Evolutionary conservation across 2,888 invertebrate species (phyloP).

Genomic region (Eupithecia dodoneata): DNA sequence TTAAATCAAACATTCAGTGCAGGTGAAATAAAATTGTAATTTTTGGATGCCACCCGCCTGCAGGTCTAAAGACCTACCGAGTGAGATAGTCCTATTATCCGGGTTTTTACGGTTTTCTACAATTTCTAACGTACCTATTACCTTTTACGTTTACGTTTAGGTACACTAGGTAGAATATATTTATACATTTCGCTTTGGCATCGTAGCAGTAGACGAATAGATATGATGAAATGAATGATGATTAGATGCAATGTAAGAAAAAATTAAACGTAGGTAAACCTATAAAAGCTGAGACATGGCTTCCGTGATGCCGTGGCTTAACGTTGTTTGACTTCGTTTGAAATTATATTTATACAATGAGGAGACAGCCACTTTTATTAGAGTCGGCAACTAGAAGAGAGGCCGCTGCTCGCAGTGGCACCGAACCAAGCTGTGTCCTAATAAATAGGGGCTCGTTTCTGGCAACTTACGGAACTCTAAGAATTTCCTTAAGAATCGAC

Average conservation of each 20-base stretch:
- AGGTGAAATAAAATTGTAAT: background rate
- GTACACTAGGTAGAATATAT: too few species aligned
- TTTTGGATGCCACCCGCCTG: background rate
- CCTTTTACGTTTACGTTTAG: too few species aligned
- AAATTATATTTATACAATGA: too few species aligned
- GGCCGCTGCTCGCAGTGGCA: slow-evolving; percentile 14
- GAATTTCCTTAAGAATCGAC: slow-evolving; percentile 43
- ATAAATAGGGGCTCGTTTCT: slow-evolving; percentile 57
- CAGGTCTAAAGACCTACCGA: too few species aligned
- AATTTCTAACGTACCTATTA: too few species aligned
- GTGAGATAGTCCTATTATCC: too few species aligned
- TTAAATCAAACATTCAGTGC: background rate
- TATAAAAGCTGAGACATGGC: background rate
- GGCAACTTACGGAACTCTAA: slow-evolving; percentile 34
- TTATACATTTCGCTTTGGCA: too few species aligned
- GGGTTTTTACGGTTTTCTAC: too few species aligned
- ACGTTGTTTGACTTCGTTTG: background rate
- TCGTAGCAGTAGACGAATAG: too few species aligned
- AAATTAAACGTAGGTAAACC: background rate
- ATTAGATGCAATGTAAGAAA: too few species aligned
- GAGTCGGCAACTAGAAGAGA: background rate
- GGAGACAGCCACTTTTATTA: background rate
- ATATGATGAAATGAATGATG: too few species aligned
- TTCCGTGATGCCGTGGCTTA: background rate
- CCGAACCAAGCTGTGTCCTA: slow-evolving; percentile 30